Percentiles rank a stretch among this genome's conserved stretches.
These are phyloP conservation scores for Pemphigus obesinymphae DNA, from an alignment of 1,140 invertebrate genomes.

Conservation along the genomic window DNA sequence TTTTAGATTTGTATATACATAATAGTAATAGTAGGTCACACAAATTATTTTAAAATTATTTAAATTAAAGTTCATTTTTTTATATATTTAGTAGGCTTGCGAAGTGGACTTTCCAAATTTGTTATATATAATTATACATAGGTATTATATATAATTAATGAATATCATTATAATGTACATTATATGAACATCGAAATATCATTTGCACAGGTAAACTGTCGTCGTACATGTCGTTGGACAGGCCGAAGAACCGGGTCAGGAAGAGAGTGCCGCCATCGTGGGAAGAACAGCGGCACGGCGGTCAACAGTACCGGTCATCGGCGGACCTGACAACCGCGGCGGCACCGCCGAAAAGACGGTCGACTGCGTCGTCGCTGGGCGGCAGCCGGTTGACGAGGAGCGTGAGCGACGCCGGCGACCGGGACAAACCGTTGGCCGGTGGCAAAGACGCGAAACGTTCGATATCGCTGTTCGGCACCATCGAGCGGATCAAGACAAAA, in stretches of 20 bases:
- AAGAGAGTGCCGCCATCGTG: conserved; percentile 57
- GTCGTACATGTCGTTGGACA: conserved; percentile 15
- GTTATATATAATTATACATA: too few species aligned
- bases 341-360: conserved; percentile 50
- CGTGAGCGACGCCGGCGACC: conserved; percentile 51
- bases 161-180: too few species aligned
- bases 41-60: too few species aligned
- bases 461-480: conserved; percentile 42
- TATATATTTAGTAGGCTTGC: too few species aligned
- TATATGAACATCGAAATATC: too few species aligned
- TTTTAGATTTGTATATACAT: too few species aligned
- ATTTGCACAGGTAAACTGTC: conserved; percentile 1
- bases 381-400: conserved; percentile 47
- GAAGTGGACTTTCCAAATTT: too few species aligned
- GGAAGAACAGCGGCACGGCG: conserved; percentile 7
- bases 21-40: too few species aligned
- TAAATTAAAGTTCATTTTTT: too few species aligned
- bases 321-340: conserved; percentile 23
- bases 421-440: conserved; percentile 48
- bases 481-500: conserved; percentile 41
- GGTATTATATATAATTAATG: too few species aligned
- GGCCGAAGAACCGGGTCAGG: conserved; percentile 55
- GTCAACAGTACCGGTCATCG: conserved; percentile 1
- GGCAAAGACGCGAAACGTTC: conserved; percentile 27
- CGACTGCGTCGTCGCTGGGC: conserved; percentile 44